These are phyloP conservation scores for Hystrix cristata DNA, from an alignment of 2,113 vertebrate species.

Conservation along the genomic window DNA sequence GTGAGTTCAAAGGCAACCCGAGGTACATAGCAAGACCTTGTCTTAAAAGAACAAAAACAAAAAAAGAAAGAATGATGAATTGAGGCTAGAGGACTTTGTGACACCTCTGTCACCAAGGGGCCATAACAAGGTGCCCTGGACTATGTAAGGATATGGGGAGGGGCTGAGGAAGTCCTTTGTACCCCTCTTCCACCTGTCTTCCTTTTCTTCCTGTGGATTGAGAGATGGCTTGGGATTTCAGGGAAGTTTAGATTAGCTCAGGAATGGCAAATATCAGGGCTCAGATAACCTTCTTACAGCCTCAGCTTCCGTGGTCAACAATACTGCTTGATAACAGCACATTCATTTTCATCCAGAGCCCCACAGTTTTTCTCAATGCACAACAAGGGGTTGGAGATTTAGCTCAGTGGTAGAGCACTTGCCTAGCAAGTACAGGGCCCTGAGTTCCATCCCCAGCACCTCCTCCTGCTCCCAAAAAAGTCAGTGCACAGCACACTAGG, in stretches of 20 bases:
- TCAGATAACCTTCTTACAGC: background rate
- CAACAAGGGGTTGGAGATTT: background rate
- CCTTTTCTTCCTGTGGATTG: background rate
- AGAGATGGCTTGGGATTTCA: slow-evolving; percentile 7
- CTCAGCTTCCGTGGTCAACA: background rate
- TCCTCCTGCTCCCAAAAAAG: no score
- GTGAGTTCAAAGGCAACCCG: background rate
- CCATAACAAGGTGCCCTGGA: background rate
- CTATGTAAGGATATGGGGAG: background rate
- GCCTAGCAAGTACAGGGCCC: no score
- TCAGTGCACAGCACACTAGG: background rate
- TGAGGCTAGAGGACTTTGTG: background rate
- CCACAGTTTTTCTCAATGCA: slow-evolving; percentile 43
- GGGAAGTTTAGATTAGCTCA: slow-evolving; percentile 34
- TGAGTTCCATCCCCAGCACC: no score
- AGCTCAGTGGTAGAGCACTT: no score
- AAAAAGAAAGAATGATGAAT: background rate
- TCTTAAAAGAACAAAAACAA: background rate
- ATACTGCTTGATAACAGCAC: background rate
- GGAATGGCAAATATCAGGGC: background rate
- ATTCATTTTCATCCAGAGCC: background rate
- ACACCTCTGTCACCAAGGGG: background rate
- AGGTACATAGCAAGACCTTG: background rate
- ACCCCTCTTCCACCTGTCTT: background rate
- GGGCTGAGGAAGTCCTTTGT: background rate